Evolutionary conservation across 1,140 invertebrate species (phyloP).

Genomic region (Anastatus disparis): DNA sequence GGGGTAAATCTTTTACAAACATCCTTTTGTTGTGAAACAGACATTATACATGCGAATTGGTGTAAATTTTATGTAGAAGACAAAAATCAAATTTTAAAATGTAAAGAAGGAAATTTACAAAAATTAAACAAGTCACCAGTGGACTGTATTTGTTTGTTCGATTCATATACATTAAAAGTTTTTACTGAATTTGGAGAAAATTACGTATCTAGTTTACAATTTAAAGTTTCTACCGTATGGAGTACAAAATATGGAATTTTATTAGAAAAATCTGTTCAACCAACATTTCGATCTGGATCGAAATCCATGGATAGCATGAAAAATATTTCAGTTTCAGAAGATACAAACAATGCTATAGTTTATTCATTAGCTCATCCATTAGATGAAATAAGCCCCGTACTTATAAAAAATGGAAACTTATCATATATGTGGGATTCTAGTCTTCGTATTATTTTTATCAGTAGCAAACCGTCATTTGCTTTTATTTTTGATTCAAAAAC

Average conservation of each 20-base stretch:
- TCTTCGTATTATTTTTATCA: slow-evolving; percentile 72
- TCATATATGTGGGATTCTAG: slow-evolving; percentile 73
- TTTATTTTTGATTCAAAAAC: slow-evolving; percentile 81
- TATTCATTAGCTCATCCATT: slow-evolving; percentile 89
- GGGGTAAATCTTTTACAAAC: slow-evolving; percentile 65
- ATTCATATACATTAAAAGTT: slow-evolving; percentile 81
- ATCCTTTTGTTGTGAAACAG: slow-evolving; percentile 81
- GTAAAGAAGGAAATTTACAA: slow-evolving; percentile 51
- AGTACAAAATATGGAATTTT: slow-evolving; percentile 81
- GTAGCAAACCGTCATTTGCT: slow-evolving; percentile 73
- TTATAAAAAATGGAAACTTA: slow-evolving; percentile 74
- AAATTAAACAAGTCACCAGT: slow-evolving; percentile 54
- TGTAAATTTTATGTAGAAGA: slow-evolving; percentile 75
- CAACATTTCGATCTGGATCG: slow-evolving; percentile 49
- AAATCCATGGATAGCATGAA: slow-evolving; percentile 54
- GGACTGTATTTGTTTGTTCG: slow-evolving; percentile 79
- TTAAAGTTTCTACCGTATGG: slow-evolving; percentile 82
- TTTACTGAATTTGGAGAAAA: slow-evolving; percentile 85
- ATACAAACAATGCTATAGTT: slow-evolving; percentile 56
- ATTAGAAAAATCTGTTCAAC: slow-evolving; percentile 72
- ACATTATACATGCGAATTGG: slow-evolving; percentile 86
- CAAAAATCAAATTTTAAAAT: slow-evolving; percentile 63
- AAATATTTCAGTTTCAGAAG: slow-evolving; percentile 49
- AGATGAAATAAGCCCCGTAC: slow-evolving; percentile 87
- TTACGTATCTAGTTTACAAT: slow-evolving; percentile 84